phyloP scores from a whole-genome alignment of 2,797 vertebrate genomes.

The Poeciliopsis presidionis region DNA sequence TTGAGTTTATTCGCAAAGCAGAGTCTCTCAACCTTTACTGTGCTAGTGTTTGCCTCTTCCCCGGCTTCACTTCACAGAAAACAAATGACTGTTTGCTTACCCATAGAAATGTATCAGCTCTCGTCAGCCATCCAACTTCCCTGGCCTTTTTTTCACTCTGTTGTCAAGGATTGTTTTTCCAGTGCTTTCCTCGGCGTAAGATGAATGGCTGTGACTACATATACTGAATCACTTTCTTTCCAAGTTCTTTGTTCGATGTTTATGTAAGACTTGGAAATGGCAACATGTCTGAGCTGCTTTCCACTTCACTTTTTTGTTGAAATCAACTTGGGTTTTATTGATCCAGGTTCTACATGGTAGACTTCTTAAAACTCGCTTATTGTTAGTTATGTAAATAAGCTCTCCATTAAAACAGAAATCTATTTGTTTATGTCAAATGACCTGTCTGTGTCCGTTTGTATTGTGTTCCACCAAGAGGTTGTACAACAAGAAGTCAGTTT shows the following conservation, averaged over 20 bases:
- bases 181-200: slow-evolving; percentile 6
- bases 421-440: slow-evolving; percentile 16
- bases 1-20: slow-evolving; percentile 11
- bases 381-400: background rate
- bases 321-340: slow-evolving; percentile 1
- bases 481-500: slow-evolving; percentile 2
- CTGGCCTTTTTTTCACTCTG: slow-evolving; percentile 7
- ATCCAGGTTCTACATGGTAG: background rate
- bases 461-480: background rate
- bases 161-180: slow-evolving; percentile 51
- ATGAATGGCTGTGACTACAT: slow-evolving; percentile 41
- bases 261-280: slow-evolving; percentile 22
- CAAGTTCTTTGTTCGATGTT: slow-evolving; percentile 20
- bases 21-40: slow-evolving; percentile 13
- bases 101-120: slow-evolving; percentile 25
- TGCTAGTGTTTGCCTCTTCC: slow-evolving; percentile 18
- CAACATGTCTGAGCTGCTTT: slow-evolving; percentile 10
- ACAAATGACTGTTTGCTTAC: slow-evolving; percentile 40
- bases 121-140: slow-evolving; percentile 25
- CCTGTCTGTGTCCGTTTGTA: background rate
- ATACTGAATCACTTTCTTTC: slow-evolving; percentile 25
- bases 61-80: slow-evolving; percentile 29
- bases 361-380: background rate
- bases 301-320: background rate
- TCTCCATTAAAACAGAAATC: slow-evolving; percentile 1